Conservation (phyloP, 2,113 vertebrate genomes). For the Eubucco bourcierii region DNA sequence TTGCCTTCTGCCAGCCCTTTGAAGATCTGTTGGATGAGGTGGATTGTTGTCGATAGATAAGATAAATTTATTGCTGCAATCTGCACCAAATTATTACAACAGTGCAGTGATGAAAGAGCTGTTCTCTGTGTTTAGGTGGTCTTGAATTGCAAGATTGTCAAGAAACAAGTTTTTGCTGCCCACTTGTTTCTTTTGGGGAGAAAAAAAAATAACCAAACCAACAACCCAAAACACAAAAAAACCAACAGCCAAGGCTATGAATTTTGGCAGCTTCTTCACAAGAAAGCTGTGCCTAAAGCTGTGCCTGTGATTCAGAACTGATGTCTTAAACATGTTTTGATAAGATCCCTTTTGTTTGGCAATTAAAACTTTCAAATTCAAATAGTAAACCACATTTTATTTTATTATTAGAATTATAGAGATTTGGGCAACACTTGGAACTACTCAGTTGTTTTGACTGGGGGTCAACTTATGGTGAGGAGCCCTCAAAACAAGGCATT, state of each 20-base stretch:
- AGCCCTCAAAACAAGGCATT: neutral
- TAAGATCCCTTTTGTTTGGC: slow-evolving; percentile 25
- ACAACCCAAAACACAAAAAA: neutral
- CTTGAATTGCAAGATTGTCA: neutral
- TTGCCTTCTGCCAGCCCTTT: neutral
- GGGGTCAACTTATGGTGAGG: neutral
- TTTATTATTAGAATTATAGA: neutral
- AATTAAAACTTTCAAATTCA: neutral
- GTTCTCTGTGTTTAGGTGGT: neutral
- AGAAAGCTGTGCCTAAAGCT: slow-evolving; percentile 24
- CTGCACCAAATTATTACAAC: neutral
- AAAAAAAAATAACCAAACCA: neutral
- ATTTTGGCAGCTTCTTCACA: slow-evolving; percentile 15
- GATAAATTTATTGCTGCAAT: neutral
- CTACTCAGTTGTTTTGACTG: neutral
- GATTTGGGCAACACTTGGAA: neutral
- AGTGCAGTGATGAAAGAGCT: too few relatives aligned
- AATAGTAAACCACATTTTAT: neutral
- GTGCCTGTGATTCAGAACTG: slow-evolving; percentile 24
- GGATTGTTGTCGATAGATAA: neutral
- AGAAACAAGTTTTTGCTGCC: neutral
- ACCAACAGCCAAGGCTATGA: neutral
- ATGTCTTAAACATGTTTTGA: slow-evolving; percentile 31
- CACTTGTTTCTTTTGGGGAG: neutral
- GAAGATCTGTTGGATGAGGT: neutral